Percentiles rank a stretch among this genome's conserved stretches.
phyloP scores from a whole-genome alignment of 1,140 invertebrate species.

The Lepidurus couesii region DNA sequence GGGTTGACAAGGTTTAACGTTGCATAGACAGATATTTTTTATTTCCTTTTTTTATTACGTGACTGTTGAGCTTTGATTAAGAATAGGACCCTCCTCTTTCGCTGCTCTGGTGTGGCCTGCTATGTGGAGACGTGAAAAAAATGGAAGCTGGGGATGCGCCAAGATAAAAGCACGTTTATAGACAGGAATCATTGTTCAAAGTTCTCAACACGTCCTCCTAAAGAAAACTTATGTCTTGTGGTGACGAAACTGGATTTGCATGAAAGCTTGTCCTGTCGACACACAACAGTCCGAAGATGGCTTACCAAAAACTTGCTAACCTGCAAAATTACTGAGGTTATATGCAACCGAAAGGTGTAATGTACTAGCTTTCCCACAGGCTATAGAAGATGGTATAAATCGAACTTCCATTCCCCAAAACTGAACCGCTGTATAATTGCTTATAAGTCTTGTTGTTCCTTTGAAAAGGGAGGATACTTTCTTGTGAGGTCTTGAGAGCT shows the following conservation, averaged over 20 bases:
- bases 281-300: neutral
- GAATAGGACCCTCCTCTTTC: neutral
- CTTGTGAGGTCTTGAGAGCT: neutral
- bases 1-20: constrained; percentile 8
- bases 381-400: no score
- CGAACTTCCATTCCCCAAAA: no score
- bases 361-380: no score
- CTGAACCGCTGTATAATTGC: neutral
- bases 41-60: neutral
- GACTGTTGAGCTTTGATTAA: neutral
- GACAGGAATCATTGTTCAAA: constrained; percentile 14
- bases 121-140: neutral
- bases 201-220: constrained; percentile 5
- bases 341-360: no score
- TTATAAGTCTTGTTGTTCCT: neutral
- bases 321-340: neutral
- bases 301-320: neutral
- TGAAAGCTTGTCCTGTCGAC: neutral
- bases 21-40: neutral
- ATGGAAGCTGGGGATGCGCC: neutral
- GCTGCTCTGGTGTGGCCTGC: constrained; percentile 1
- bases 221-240: neutral
- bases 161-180: constrained; percentile 15
- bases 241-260: neutral
- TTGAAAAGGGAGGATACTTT: neutral